Evolutionary conservation across 2,888 invertebrate species (phyloP).

Genomic region (Salpingus planirostris): DNA sequence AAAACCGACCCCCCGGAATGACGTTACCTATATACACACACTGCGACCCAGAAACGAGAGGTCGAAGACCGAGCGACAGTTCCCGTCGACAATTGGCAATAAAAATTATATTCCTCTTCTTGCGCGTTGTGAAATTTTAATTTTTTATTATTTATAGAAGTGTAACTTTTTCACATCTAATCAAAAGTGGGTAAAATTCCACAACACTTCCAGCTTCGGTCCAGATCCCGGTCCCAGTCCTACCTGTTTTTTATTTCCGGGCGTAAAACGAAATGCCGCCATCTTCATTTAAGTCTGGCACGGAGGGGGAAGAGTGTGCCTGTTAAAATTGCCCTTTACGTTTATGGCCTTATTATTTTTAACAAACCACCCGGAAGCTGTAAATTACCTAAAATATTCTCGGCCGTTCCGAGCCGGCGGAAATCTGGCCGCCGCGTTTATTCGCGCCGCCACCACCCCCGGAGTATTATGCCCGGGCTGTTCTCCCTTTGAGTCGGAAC

Average conservation of each 20-base stretch:
- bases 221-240: background rate
- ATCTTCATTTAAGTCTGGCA: slow-evolving; percentile 19
- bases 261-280: slow-evolving; percentile 21
- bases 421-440: no score
- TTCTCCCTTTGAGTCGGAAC: no score
- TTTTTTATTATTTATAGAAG: slow-evolving; percentile 2
- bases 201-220: slow-evolving; percentile 6
- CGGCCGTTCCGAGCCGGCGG: slow-evolving; percentile 5
- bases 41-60: no score
- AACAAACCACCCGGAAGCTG: slow-evolving; percentile 18
- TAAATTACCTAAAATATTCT: slow-evolving; percentile 16
- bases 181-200: slow-evolving; percentile 4
- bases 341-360: slow-evolving; percentile 18
- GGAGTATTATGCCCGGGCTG: no score
- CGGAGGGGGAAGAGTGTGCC: slow-evolving; percentile 10
- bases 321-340: slow-evolving; percentile 15
- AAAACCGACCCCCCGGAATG: no score
- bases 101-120: no score
- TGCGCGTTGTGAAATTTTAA: slow-evolving; percentile 6
- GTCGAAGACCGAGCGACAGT: no score
- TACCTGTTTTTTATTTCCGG: slow-evolving; percentile 13
- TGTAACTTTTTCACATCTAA: slow-evolving; percentile 3
- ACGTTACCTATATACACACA: no score
- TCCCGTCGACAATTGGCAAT: no score
- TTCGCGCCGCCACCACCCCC: no score